Evolutionary conservation across 92 coral and sea anemone genomes (phyloP).

Genomic region (Porites divaricata): DNA sequence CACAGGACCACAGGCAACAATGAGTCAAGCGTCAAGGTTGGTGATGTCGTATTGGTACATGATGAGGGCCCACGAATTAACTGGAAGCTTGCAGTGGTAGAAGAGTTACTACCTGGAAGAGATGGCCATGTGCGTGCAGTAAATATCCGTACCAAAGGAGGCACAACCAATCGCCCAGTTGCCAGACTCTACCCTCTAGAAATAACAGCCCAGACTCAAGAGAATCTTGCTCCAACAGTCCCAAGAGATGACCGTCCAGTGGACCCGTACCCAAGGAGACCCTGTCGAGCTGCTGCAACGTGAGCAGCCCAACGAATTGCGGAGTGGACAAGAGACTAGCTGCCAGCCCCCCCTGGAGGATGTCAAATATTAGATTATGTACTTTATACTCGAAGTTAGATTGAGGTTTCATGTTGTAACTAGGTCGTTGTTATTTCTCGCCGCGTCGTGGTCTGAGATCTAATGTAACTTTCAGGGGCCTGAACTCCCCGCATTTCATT

Average conservation of each 20-base stretch:
- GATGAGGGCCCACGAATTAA: constrained; percentile 4
- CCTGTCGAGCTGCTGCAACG: too few relatives aligned
- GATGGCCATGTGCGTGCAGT: too few relatives aligned
- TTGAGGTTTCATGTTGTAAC: neutral
- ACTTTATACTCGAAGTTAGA: neutral
- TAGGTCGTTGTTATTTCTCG: neutral
- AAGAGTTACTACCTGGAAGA: too few relatives aligned
- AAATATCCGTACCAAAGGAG: too few relatives aligned
- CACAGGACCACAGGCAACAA: too few relatives aligned
- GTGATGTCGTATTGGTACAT: constrained; percentile 23
- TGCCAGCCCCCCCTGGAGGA: constrained; percentile 6
- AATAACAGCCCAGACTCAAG: constrained; percentile 4
- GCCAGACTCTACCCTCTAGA: constrained; percentile 29
- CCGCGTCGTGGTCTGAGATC: neutral
- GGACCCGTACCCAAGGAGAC: neutral
- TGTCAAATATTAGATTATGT: neutral
- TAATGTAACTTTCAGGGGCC: neutral
- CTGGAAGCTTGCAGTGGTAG: too few relatives aligned
- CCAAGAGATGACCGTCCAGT: neutral
- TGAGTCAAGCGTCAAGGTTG: constrained; percentile 17
- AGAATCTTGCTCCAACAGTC: neutral
- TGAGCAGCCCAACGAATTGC: too few relatives aligned
- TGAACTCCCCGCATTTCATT: neutral
- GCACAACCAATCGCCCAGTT: constrained; percentile 42
- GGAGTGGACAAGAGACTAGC: too few relatives aligned